Conservation (phyloP, 1,140 invertebrate species). For the Pseudomyrmex flavicornis region DNA sequence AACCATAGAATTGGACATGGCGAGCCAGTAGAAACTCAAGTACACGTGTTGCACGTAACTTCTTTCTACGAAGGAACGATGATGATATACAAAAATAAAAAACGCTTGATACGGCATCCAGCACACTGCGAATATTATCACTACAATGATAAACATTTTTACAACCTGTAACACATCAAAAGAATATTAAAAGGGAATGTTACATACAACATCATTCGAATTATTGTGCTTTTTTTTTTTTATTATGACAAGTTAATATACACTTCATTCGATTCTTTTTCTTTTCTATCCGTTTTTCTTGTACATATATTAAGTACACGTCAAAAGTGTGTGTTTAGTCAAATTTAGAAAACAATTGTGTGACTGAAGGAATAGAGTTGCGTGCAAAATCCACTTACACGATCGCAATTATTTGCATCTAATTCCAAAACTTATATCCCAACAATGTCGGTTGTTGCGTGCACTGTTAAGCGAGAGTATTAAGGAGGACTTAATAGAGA, state of each 20-base stretch:
- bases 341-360: background rate
- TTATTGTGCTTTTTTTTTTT: background rate
- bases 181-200: background rate
- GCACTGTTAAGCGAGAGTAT: background rate
- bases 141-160: constrained; percentile 93
- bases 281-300: background rate
- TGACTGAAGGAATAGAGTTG: background rate
- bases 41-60: constrained; percentile 93
- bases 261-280: background rate
- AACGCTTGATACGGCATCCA: constrained; percentile 96
- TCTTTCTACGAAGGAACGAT: constrained; percentile 89
- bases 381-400: background rate
- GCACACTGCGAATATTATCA: constrained; percentile 93
- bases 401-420: background rate
- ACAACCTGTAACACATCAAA: constrained; percentile 88
- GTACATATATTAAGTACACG: background rate
- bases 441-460: background rate
- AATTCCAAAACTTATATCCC: constrained; percentile 23
- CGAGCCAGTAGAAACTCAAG: constrained; percentile 95
- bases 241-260: background rate
- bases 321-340: no score
- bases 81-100: constrained; percentile 93
- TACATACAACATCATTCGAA: no score
- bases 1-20: constrained; percentile 96
- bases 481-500: constrained; percentile 25